Evolutionary conservation across 2,888 invertebrate species (phyloP), one percentile per base, ranked within the genome.

Genomic region (Parelbella ahira): DNA sequence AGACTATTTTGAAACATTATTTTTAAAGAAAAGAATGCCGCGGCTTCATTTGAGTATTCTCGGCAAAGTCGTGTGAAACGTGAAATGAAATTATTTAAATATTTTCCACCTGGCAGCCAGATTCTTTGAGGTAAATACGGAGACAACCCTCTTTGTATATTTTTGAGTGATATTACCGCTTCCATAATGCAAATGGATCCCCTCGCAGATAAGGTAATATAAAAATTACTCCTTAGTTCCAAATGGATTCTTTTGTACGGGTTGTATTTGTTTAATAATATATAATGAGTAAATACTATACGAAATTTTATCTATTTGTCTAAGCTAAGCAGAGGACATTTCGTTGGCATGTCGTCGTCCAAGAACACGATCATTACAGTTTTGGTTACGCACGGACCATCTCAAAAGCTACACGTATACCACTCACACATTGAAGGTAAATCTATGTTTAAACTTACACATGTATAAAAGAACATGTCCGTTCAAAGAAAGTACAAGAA

Each of bases 31-130:
- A 34, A 46, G 48, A 37, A 42, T 28, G 19, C 27, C 37, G 33
- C 6, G 30, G 19, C 18, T 44, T 30, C 33, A 49, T 50, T 27
- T 11, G 7, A 9, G 20, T 20, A 38, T 32, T 18, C 24, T 25
- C 25, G 11, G 19, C 25, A 51, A 54, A 52, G 58, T 56, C 50
- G 56, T 48, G 51, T 58, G 54, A 55, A 57, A 63, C 56, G 58
- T 64, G 53, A 63, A 67, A 67, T 62, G 48, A 63, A 60, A 69
- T 68, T 60, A 63, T 60, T 56, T 54, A 54, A 56, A 62, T 62
- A 58, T 51, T 58, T 60, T 57, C 47, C 53, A 53, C 56, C 49
- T 55, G 51, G 39, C 53, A 51, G 56, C 56, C 49, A 48, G 49
- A 64, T 63, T 66, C 53, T 56, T 62, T 50, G 51, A 45, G 34